Percentiles rank a stretch among this genome's conserved stretches.
phyloP scores from a whole-genome alignment of 2,113 vertebrate species.

The Pantherophis guttatus region DNA sequence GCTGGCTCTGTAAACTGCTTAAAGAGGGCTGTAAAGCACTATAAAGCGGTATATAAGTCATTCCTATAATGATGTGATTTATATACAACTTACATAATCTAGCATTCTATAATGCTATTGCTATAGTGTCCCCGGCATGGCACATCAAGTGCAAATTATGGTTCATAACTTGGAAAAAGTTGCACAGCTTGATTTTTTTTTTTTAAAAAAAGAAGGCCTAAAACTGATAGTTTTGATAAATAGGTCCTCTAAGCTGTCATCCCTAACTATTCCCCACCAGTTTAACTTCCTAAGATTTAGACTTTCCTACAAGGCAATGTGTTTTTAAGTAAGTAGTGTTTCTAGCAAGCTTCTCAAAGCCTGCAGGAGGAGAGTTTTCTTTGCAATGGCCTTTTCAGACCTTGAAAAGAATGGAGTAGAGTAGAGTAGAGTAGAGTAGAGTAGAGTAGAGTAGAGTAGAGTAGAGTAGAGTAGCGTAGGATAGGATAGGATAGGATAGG shows the following conservation, averaged over 20 bases:
- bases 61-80: too few relatives aligned
- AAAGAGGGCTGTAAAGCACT: too few relatives aligned
- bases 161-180: neutral
- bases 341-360: neutral
- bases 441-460: too few relatives aligned
- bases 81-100: too few relatives aligned
- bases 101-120: too few relatives aligned
- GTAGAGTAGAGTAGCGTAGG: too few relatives aligned
- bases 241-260: neutral
- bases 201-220: neutral
- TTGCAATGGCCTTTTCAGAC: neutral
- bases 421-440: too few relatives aligned
- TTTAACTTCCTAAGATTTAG: neutral
- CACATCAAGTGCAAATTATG: neutral
- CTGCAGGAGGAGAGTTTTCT: neutral
- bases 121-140: neutral
- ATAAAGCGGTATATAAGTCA: too few relatives aligned
- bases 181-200: neutral
- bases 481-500: too few relatives aligned
- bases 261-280: neutral
- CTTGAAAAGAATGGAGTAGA: neutral
- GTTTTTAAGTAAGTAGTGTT: neutral
- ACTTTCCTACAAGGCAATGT: neutral
- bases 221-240: neutral
- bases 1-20: too few relatives aligned